These are phyloP conservation scores for Thunnus maccoyii DNA, from an alignment of 2,113 vertebrate species.

Conservation along the genomic window DNA sequence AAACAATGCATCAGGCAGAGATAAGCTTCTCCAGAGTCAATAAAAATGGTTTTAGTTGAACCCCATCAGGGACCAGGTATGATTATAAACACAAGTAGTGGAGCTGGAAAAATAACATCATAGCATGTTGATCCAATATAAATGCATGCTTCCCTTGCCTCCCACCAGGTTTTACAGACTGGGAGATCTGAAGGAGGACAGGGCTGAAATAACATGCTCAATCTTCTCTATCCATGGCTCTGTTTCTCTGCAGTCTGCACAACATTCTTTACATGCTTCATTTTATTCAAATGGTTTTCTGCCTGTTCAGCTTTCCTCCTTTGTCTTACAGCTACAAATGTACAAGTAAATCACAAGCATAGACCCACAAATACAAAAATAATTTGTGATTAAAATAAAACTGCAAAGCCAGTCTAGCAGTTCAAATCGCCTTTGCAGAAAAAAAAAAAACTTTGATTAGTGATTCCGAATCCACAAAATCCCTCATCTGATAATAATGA, in stretches of 20 bases:
- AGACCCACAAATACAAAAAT: constrained; percentile 22
- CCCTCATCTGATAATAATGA: constrained; percentile 61
- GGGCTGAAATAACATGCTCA: constrained; percentile 70
- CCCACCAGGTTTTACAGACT: constrained; percentile 73
- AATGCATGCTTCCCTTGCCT: constrained; percentile 77
- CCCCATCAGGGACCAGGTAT: constrained; percentile 59
- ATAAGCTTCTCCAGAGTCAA: constrained; percentile 76
- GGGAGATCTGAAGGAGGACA: constrained; percentile 60
- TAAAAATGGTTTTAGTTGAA: constrained; percentile 77
- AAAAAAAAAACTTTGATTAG: constrained; percentile 23
- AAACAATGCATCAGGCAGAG: constrained; percentile 68
- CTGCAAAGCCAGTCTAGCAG: neutral
- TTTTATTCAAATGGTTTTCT: constrained; percentile 59
- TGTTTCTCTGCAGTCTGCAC: constrained; percentile 39
- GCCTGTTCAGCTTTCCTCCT: constrained; percentile 19
- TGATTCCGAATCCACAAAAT: constrained; percentile 51
- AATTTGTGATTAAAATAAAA: constrained; percentile 54
- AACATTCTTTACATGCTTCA: constrained; percentile 70
- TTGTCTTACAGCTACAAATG: constrained; percentile 40
- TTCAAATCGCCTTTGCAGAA: constrained; percentile 37
- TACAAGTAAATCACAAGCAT: constrained; percentile 38
- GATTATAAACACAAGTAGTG: constrained; percentile 74
- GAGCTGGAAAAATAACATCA: constrained; percentile 66
- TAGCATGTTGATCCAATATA: constrained; percentile 80
- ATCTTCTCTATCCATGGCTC: constrained; percentile 63